Percentiles rank a stretch among this genome's conserved stretches.
Evolutionary conservation across 2,888 invertebrate genomes (phyloP).

Genomic region (Latrodectus elegans): DNA sequence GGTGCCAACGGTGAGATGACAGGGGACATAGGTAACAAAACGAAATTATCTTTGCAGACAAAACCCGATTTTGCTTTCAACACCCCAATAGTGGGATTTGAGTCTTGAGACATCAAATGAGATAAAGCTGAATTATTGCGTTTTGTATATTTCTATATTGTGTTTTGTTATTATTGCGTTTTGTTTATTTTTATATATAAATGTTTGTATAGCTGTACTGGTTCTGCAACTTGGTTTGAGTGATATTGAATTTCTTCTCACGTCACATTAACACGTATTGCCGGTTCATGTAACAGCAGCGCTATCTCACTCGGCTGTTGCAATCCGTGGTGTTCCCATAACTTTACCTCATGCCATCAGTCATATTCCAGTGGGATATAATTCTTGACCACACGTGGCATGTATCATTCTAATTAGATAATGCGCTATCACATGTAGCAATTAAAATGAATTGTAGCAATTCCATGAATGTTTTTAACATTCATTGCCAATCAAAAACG

Average conservation of each 20-base stretch:
- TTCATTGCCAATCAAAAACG: background rate
- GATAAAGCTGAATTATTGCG: background rate
- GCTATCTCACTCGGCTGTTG: background rate
- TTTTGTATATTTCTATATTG: too few species aligned
- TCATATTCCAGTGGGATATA: background rate
- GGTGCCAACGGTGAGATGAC: too few species aligned
- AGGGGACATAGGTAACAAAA: too few species aligned
- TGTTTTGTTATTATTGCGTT: background rate
- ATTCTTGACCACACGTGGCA: too few species aligned
- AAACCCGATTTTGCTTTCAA: too few species aligned
- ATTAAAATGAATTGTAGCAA: background rate
- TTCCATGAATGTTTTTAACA: background rate
- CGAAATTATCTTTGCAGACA: too few species aligned
- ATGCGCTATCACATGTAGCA: background rate
- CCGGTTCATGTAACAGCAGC: background rate
- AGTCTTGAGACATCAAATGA: background rate
- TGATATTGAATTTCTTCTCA: background rate
- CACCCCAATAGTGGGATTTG: background rate
- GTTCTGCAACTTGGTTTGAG: background rate
- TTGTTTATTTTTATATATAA: too few species aligned
- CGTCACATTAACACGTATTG: background rate
- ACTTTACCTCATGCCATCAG: background rate
- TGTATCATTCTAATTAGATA: too few species aligned
- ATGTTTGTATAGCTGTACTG: background rate
- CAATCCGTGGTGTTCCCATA: background rate